Conservation (phyloP, 1,140 invertebrate genomes). For the Meteorus sp. region DNA sequence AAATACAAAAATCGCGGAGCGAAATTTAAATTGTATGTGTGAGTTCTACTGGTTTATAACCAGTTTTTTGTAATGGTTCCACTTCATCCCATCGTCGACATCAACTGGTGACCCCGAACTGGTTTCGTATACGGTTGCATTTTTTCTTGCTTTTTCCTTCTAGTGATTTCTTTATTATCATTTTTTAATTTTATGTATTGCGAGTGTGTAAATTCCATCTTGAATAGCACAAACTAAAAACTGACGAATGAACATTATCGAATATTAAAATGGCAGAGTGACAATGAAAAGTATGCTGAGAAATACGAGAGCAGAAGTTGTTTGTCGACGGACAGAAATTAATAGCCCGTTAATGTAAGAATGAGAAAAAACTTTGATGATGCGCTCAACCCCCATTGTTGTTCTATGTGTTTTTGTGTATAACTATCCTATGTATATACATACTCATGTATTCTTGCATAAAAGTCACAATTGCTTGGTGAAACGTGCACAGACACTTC, state of each 20-base stretch:
- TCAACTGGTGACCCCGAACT: conserved; percentile 6
- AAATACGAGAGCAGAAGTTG: neutral
- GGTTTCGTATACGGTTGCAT: conserved; percentile 17
- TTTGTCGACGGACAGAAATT: conserved; percentile 20
- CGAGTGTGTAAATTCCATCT: too few relatives aligned
- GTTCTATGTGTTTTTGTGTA: neutral
- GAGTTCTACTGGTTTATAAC: conserved; percentile 11
- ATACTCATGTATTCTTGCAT: too few relatives aligned
- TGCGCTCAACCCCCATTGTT: conserved; percentile 12
- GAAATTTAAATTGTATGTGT: neutral
- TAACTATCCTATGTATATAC: neutral
- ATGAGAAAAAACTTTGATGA: conserved; percentile 22
- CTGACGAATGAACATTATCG: too few relatives aligned
- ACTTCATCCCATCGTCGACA: neutral
- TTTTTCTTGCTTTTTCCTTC: neutral
- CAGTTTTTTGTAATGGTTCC: conserved; percentile 13
- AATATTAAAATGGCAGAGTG: too few relatives aligned
- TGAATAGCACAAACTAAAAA: too few relatives aligned
- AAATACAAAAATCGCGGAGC: neutral
- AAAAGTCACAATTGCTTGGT: too few relatives aligned
- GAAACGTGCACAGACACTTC: neutral
- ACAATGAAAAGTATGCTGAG: neutral
- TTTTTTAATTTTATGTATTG: neutral
- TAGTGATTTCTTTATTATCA: conserved; percentile 10
- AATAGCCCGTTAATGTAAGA: conserved; percentile 20